These are phyloP conservation scores for Drosophila subquinaria DNA, from an alignment of 2,888 invertebrate genomes.

Conservation along the genomic window DNA sequence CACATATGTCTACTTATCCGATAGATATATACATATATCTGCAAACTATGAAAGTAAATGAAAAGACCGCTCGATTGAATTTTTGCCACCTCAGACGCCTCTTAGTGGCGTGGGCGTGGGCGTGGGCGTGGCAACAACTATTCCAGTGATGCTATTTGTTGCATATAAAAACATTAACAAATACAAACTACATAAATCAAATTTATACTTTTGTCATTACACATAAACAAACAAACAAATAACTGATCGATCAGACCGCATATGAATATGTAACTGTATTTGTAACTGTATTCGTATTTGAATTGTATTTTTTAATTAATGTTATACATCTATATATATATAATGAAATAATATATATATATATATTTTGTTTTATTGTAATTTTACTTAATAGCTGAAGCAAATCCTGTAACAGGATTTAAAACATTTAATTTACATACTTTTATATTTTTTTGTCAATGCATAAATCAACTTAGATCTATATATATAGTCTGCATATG, in stretches of 20 bases:
- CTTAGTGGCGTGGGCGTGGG: slow-evolving; percentile 14
- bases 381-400: slow-evolving; percentile 79
- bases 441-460: slow-evolving; percentile 44
- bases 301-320: slow-evolving; percentile 53
- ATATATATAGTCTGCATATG: slow-evolving; percentile 38
- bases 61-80: slow-evolving; percentile 71
- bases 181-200: slow-evolving; percentile 71
- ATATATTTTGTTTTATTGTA: slow-evolving; percentile 43
- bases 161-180: slow-evolving; percentile 73
- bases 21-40: slow-evolving; percentile 33
- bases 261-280: slow-evolving; percentile 19
- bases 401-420: slow-evolving; percentile 83
- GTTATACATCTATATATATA: slow-evolving; percentile 34
- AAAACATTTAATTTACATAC: slow-evolving; percentile 70
- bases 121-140: slow-evolving; percentile 65
- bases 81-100: slow-evolving; percentile 20
- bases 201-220: slow-evolving; percentile 67
- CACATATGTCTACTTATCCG: slow-evolving; percentile 70
- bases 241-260: slow-evolving; percentile 21
- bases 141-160: slow-evolving; percentile 80
- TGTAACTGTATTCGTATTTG: slow-evolving; percentile 36
- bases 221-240: slow-evolving; percentile 11
- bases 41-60: slow-evolving; percentile 50
- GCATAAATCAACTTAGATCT: slow-evolving; percentile 34
- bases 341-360: slow-evolving; percentile 24